Conservation (phyloP, 1,140 invertebrate genomes). For the Hyles euphorbiae region DNA sequence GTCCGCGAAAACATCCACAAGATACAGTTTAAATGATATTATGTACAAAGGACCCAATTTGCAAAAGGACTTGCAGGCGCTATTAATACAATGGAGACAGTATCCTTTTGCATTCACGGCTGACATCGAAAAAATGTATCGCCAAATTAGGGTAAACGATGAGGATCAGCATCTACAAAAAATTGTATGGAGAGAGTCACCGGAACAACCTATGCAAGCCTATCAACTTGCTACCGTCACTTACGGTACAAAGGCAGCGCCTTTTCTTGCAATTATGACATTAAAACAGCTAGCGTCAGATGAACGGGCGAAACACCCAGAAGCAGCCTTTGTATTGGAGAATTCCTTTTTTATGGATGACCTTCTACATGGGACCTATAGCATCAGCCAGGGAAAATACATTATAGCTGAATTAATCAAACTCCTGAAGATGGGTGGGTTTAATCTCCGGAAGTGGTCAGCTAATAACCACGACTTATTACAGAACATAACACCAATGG, state of each 20-base stretch:
- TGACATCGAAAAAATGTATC: background rate
- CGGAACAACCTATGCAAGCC: no score
- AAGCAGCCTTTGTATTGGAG: background rate
- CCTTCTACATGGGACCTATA: background rate
- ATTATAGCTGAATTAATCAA: no score
- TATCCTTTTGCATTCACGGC: background rate
- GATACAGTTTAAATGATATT: background rate
- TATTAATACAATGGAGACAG: background rate
- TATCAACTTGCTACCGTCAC: no score
- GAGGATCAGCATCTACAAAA: background rate
- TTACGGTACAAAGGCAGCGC: conserved; percentile 1
- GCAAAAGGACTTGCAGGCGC: background rate
- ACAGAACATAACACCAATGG: no score
- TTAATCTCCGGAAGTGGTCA: no score
- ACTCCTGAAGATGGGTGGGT: no score
- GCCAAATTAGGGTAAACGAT: background rate
- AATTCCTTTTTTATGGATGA: background rate
- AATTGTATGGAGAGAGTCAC: no score
- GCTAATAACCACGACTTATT: no score
- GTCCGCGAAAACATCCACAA: background rate
- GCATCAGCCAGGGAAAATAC: no score
- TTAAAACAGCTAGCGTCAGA: conserved; percentile 2
- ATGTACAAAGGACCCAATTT: background rate
- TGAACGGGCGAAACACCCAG: background rate
- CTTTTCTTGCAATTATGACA: background rate